Conservation (phyloP, 1,140 invertebrate species). For the Ruditapes philippinarum region DNA sequence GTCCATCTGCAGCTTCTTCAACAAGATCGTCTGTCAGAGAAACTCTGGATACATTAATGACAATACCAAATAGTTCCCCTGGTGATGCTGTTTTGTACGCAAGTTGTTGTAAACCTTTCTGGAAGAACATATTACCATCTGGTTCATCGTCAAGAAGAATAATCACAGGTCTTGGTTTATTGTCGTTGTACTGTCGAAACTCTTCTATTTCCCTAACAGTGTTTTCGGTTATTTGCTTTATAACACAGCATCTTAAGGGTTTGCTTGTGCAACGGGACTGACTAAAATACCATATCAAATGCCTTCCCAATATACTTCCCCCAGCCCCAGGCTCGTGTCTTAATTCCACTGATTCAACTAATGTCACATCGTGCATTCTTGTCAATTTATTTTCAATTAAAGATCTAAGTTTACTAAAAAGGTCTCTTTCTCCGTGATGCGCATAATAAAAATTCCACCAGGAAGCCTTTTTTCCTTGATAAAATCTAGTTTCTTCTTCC, state of each 20-base stretch:
- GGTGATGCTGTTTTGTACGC: slow-evolving; percentile 40
- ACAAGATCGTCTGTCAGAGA: background rate
- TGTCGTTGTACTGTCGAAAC: slow-evolving; percentile 27
- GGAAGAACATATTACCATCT: slow-evolving; percentile 8
- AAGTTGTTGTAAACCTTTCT: background rate
- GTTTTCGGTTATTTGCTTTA: slow-evolving; percentile 44
- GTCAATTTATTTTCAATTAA: slow-evolving; percentile 3
- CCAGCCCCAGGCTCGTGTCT: slow-evolving; percentile 50
- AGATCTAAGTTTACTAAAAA: background rate
- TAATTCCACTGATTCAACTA: slow-evolving; percentile 4
- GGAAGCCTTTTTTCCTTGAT: slow-evolving; percentile 26
- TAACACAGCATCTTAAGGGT: slow-evolving; percentile 41
- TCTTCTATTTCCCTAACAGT: slow-evolving; percentile 33
- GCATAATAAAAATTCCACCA: slow-evolving; percentile 59
- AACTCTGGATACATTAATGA: background rate
- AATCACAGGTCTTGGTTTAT: slow-evolving; percentile 4
- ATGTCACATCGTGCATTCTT: background rate
- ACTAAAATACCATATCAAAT: slow-evolving; percentile 54
- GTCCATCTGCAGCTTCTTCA: background rate
- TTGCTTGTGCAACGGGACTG: background rate
- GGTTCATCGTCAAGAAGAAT: slow-evolving; percentile 25
- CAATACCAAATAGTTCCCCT: slow-evolving; percentile 32
- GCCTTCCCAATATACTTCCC: slow-evolving; percentile 43
- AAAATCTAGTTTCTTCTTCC: slow-evolving; percentile 28
- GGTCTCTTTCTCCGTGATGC: slow-evolving; percentile 31